Conservation (phyloP, 2,888 invertebrate genomes). For the Cancer borealis region DNA sequence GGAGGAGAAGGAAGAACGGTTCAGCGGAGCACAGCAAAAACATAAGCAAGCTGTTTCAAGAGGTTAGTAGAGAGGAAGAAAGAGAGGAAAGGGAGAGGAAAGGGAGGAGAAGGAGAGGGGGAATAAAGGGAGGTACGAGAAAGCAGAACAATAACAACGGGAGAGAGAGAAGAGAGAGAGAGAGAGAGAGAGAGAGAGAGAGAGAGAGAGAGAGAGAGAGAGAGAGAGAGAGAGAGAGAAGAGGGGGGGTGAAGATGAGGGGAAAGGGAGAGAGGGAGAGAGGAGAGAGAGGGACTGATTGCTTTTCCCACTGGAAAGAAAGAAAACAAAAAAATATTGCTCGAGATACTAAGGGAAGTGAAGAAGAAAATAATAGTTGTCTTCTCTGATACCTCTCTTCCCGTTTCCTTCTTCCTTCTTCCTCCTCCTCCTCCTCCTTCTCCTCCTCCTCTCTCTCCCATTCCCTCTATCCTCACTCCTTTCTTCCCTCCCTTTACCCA, state of each 20-base stretch:
- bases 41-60: neutral
- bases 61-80: neutral
- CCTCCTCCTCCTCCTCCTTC: neutral
- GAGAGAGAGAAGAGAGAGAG: neutral
- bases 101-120: neutral
- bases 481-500: neutral
- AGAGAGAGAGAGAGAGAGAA: conserved; percentile 37
- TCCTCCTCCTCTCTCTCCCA: neutral
- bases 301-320: neutral
- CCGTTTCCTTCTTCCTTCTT: neutral
- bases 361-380: neutral
- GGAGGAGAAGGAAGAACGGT: neutral
- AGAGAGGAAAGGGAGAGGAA: neutral
- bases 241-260: neutral
- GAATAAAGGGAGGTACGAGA: neutral
- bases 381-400: neutral
- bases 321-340: neutral
- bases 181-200: neutral
- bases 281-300: neutral
- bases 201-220: neutral
- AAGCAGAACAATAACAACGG: neutral
- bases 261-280: neutral
- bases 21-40: conserved; percentile 20
- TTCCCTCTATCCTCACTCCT: neutral
- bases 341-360: neutral